Evolutionary conservation across 2,888 invertebrate genomes (phyloP).

Genomic region (Drosophila meridiana): DNA sequence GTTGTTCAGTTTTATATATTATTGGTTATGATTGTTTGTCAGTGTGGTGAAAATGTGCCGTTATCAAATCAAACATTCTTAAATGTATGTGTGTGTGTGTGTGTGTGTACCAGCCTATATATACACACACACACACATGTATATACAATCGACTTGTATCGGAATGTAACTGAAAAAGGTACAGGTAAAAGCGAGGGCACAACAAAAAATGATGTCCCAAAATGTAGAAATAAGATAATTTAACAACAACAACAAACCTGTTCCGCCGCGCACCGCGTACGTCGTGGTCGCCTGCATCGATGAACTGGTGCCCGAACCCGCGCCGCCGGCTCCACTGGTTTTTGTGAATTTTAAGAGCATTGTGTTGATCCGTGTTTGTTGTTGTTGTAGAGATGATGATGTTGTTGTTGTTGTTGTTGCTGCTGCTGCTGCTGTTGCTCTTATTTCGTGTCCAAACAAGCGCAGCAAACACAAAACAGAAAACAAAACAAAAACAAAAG

Average conservation of each 20-base stretch:
- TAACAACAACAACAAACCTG: constrained; percentile 80
- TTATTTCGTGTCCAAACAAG: constrained; percentile 18
- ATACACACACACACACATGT: not conserved
- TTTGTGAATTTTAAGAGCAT: constrained; percentile 82
- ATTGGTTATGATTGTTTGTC: constrained; percentile 5
- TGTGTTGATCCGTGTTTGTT: constrained; percentile 47
- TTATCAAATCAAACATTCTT: constrained; percentile 20
- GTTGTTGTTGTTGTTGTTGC: constrained; percentile 28
- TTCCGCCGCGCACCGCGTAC: constrained; percentile 76
- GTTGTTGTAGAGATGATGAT: constrained; percentile 21
- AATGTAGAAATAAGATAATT: constrained; percentile 20
- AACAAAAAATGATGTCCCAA: constrained; percentile 13
- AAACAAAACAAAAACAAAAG: constrained; percentile 13
- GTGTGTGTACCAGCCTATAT: not conserved
- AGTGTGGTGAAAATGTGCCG: not conserved
- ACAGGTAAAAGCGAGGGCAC: constrained; percentile 27
- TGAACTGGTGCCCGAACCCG: constrained; percentile 68
- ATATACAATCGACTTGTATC: not conserved
- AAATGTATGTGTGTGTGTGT: not conserved
- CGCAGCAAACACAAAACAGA: constrained; percentile 12
- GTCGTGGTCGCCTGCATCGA: constrained; percentile 69
- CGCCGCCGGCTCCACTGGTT: constrained; percentile 75
- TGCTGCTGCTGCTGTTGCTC: constrained; percentile 14
- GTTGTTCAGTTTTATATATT: constrained; percentile 9
- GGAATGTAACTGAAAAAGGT: constrained; percentile 1